These are phyloP conservation scores for Carabus problematicus DNA, from an alignment of 2,888 invertebrate genomes.

Conservation along the genomic window DNA sequence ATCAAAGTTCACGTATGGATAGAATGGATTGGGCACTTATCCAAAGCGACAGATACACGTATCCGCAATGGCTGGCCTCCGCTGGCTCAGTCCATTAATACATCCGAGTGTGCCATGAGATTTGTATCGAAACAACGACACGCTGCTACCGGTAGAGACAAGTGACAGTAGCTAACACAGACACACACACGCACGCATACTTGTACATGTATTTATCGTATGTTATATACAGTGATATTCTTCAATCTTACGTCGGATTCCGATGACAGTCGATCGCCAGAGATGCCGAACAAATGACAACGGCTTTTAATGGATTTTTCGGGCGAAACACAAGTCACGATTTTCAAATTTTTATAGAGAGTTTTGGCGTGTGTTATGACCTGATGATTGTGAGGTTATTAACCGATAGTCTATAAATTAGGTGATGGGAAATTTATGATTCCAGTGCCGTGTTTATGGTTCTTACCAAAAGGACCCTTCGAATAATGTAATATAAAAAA, in stretches of 20 bases:
- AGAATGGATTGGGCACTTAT: conserved; percentile 36
- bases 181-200: neutral
- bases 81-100: conserved; percentile 22
- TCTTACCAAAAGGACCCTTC: no score
- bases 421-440: no score
- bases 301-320: conserved; percentile 9
- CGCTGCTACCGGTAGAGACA: conserved; percentile 35
- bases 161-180: conserved; percentile 37
- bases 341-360: neutral
- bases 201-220: neutral
- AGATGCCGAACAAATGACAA: conserved; percentile 16
- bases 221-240: neutral
- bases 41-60: conserved; percentile 28
- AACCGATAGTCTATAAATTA: conserved; percentile 15
- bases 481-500: no score
- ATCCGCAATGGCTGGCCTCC: conserved; percentile 1
- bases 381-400: conserved; percentile 37
- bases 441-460: no score
- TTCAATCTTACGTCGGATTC: neutral
- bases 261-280: neutral
- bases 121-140: conserved; percentile 39
- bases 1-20: no score
- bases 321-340: conserved; percentile 7
- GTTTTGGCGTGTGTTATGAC: conserved; percentile 36
- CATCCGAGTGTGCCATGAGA: conserved; percentile 22